Percentiles rank a stretch among this genome's conserved stretches.
Conservation (phyloP, 2,797 vertebrate species). For the Lates japonicus region DNA sequence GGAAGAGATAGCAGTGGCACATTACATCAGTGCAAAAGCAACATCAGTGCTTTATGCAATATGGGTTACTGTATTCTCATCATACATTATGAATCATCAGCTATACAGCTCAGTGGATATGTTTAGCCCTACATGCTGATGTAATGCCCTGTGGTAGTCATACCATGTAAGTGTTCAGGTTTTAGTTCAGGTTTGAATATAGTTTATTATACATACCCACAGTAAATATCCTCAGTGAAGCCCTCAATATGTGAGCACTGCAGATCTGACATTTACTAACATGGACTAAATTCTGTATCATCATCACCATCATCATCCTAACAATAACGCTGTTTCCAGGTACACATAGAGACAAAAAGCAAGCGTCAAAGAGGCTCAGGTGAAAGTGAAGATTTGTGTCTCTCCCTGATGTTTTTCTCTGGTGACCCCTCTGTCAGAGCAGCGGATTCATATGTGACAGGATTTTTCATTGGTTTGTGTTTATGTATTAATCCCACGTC, state of each 20-base stretch:
- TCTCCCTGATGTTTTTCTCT: slow-evolving; percentile 40
- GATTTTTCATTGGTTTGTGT: slow-evolving; percentile 26
- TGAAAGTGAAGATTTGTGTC: slow-evolving; percentile 17
- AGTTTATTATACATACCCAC: neutral
- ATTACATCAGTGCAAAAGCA: slow-evolving; percentile 17
- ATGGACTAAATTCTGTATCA: slow-evolving; percentile 22
- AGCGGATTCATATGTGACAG: slow-evolving; percentile 8
- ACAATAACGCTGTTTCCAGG: slow-evolving; percentile 43
- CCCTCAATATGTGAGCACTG: neutral
- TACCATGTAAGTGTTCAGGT: neutral
- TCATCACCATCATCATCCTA: slow-evolving; percentile 36
- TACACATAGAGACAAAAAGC: neutral
- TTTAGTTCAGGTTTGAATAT: neutral
- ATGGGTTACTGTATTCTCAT: slow-evolving; percentile 14
- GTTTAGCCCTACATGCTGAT: slow-evolving; percentile 7
- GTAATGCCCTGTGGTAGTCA: neutral
- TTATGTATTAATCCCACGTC: slow-evolving; percentile 38
- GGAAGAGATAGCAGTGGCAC: neutral
- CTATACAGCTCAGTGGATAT: slow-evolving; percentile 14
- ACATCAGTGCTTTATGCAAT: slow-evolving; percentile 8
- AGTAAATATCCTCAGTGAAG: neutral
- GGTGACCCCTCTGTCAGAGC: slow-evolving; percentile 21
- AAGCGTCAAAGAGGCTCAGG: neutral
- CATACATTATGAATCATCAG: slow-evolving; percentile 41
- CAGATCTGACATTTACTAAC: slow-evolving; percentile 37